Conservation (phyloP, 2,888 invertebrate genomes). For the Callyntrura sp. region DNA sequence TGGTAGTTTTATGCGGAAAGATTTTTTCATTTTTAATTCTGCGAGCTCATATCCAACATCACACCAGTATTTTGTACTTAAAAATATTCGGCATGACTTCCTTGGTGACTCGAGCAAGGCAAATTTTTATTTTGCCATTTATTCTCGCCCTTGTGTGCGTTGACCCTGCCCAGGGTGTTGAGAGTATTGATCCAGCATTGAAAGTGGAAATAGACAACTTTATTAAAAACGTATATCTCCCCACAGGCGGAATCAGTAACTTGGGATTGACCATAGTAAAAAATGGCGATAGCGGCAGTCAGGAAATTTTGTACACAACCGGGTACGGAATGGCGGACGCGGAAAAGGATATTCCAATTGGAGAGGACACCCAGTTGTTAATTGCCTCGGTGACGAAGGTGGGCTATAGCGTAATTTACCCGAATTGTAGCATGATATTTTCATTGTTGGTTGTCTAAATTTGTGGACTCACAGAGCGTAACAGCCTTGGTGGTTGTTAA, state of each 20-base stretch:
- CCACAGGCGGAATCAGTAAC: not conserved
- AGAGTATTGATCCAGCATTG: not conserved
- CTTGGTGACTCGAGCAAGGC: no score
- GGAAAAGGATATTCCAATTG: conserved; percentile 57
- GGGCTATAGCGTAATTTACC: no score
- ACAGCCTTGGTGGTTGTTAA: conserved; percentile 62
- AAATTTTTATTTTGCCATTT: no score
- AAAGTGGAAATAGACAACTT: conserved; percentile 27
- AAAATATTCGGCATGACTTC: no score
- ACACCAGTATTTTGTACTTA: no score
- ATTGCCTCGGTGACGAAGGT: conserved; percentile 79
- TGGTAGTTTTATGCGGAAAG: no score
- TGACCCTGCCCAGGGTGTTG: no score
- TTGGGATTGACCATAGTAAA: conserved; percentile 69
- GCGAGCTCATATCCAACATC: no score
- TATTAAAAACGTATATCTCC: not conserved
- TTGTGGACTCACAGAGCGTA: conserved; percentile 37
- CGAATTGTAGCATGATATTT: no score
- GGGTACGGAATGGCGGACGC: conserved; percentile 72
- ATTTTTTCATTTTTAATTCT: no score
- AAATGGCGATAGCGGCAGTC: no score
- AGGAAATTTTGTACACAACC: conserved; percentile 55
- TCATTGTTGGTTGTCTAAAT: not conserved
- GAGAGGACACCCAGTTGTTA: conserved; percentile 67
- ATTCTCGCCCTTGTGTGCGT: no score